Evolutionary conservation across 2,113 vertebrate genomes (phyloP).

Genomic region (Meleagris gallopavo): DNA sequence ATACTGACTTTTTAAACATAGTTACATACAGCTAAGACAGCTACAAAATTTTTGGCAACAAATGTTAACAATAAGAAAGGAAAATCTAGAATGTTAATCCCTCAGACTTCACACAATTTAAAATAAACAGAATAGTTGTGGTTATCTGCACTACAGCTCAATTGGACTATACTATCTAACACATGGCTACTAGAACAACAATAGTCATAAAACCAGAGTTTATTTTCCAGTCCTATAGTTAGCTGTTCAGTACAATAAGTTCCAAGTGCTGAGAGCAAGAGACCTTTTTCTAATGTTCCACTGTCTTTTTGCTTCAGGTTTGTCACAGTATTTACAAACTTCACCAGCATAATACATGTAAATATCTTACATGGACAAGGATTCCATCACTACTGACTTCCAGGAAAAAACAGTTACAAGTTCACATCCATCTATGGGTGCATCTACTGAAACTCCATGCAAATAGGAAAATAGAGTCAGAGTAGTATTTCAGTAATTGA

Average conservation of each 20-base stretch:
- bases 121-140: neutral
- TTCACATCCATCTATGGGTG: neutral
- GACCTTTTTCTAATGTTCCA: neutral
- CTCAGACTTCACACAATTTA: neutral
- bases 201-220: neutral
- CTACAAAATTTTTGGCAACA: neutral
- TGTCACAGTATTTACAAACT: neutral
- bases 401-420: neutral
- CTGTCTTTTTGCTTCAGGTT: neutral
- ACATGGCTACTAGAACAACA: neutral
- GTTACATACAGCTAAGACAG: neutral
- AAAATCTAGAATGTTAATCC: neutral
- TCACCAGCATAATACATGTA: neutral
- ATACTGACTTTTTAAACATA: neutral
- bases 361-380: neutral
- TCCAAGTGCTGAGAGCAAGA: neutral
- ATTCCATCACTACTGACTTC: neutral
- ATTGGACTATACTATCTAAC: neutral
- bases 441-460: neutral
- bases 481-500: neutral
- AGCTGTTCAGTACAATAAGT: neutral
- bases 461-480: neutral
- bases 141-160: neutral
- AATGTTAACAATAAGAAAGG: neutral
- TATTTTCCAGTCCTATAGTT: neutral